Percentiles rank a stretch among this genome's conserved stretches.
phyloP scores from a whole-genome alignment of 2,113 vertebrate species.

The Nipponia nippon region DNA sequence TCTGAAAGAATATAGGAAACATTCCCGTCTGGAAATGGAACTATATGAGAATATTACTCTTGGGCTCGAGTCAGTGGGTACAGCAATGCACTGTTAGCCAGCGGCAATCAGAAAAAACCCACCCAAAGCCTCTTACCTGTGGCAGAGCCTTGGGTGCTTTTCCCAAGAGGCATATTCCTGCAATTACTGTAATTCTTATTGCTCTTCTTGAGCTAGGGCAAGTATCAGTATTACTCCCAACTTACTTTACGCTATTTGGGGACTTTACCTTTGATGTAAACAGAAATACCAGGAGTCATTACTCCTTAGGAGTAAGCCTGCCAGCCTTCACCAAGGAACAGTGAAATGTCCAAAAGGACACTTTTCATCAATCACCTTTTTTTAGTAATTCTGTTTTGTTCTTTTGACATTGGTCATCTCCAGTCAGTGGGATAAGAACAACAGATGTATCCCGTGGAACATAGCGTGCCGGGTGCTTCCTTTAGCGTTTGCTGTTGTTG shows the following conservation, averaged over 20 bases:
- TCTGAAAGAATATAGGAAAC: background rate
- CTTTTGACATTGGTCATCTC: background rate
- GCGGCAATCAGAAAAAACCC: background rate
- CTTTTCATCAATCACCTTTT: background rate
- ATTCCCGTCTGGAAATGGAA: background rate
- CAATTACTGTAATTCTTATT: background rate
- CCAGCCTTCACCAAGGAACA: background rate
- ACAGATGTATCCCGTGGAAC: constrained; percentile 12
- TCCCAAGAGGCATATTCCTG: background rate
- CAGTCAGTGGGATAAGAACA: background rate
- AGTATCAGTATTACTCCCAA: background rate
- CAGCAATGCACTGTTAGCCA: background rate
- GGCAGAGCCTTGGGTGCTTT: background rate
- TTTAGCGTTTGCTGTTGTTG: background rate
- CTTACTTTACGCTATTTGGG: background rate
- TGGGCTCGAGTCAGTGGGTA: background rate
- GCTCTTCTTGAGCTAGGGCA: background rate
- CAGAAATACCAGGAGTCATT: background rate
- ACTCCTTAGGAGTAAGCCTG: background rate
- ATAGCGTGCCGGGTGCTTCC: background rate
- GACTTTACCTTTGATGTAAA: background rate
- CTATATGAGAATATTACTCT: background rate
- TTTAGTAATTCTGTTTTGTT: background rate
- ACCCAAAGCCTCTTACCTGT: background rate
- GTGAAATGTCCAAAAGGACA: background rate